Conservation (phyloP, 2,888 invertebrate species). For the Unio pictorum region DNA sequence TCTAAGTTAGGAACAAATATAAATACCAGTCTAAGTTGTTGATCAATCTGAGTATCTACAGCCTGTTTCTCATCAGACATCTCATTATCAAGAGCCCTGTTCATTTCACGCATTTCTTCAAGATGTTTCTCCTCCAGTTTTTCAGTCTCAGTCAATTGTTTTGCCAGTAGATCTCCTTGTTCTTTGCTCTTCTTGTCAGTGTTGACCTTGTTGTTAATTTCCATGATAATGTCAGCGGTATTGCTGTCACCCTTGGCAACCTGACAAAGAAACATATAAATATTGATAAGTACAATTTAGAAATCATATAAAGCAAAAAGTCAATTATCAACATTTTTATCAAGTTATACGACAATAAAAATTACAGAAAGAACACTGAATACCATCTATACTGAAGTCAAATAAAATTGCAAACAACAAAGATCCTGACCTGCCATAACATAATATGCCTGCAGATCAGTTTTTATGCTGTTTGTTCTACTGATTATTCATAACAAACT, state of each 20-base stretch:
- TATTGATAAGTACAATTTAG: too few relatives aligned
- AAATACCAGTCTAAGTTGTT: conserved; percentile 63
- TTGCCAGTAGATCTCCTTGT: conserved; percentile 50
- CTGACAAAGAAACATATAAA: conserved; percentile 23
- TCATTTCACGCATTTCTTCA: conserved; percentile 43
- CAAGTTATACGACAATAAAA: too few relatives aligned
- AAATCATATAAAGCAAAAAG: too few relatives aligned
- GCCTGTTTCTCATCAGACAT: conserved; percentile 36
- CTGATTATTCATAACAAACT: too few relatives aligned
- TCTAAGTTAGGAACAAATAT: conserved; percentile 40
- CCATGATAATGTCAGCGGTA: conserved; percentile 58
- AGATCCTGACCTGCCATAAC: too few relatives aligned
- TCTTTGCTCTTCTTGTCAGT: conserved; percentile 43
- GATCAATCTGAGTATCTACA: conserved; percentile 54
- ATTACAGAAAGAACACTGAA: too few relatives aligned
- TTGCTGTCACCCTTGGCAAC: conserved; percentile 60
- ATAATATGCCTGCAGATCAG: too few relatives aligned
- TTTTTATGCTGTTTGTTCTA: too few relatives aligned
- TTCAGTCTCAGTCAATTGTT: conserved; percentile 54
- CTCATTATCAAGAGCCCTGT: conserved; percentile 46
- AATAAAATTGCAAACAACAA: too few relatives aligned
- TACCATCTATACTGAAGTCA: too few relatives aligned
- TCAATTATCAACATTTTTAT: too few relatives aligned
- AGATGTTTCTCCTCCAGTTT: conserved; percentile 51
- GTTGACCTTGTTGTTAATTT: conserved; percentile 56